Evolutionary conservation across 1,140 invertebrate species (phyloP).

Genomic region (Dendroctonus ponderosae): DNA sequence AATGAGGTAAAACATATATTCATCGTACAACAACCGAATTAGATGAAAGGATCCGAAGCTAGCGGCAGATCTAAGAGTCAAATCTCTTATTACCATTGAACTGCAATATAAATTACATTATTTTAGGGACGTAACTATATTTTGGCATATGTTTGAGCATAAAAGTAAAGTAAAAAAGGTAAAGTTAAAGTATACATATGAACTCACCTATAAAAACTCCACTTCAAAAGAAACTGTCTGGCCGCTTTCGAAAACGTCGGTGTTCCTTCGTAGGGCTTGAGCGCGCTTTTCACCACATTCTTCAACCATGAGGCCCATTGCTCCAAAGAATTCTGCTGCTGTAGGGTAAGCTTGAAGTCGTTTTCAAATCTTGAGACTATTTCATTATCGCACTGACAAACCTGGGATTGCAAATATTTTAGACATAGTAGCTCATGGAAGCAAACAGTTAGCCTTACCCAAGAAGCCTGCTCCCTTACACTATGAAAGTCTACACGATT

Average conservation of each 20-base stretch:
- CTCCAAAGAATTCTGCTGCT: constrained; percentile 90
- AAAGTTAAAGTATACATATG: not conserved
- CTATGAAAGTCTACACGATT: constrained; percentile 97
- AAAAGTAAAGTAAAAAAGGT: not conserved
- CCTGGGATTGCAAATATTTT: constrained; percentile 11
- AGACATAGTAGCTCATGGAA: not conserved
- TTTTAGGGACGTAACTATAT: too few relatives aligned
- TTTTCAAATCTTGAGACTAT: constrained; percentile 85
- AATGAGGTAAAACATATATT: constrained; percentile 99
- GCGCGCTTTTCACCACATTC: constrained; percentile 80
- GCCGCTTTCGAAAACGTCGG: constrained; percentile 86
- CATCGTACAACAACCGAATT: constrained; percentile 94
- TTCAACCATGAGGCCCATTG: constrained; percentile 98
- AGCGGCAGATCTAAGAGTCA: constrained; percentile 91
- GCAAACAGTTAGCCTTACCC: constrained; percentile 59
- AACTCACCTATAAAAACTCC: constrained; percentile 93
- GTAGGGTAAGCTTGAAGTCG: constrained; percentile 91
- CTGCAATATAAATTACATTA: constrained; percentile 53
- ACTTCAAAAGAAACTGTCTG: constrained; percentile 93
- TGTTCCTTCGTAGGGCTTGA: constrained; percentile 84
- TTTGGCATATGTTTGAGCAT: not conserved
- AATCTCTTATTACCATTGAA: constrained; percentile 93
- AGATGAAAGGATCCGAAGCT: constrained; percentile 99
- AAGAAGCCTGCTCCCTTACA: constrained; percentile 90
- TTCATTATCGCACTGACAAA: constrained; percentile 89